A percentile compares a stretch with the other conserved stretches of the same genome.
Evolutionary conservation across 2,888 invertebrate species (phyloP).

Genomic region (Nephrotoma appendiculata): DNA sequence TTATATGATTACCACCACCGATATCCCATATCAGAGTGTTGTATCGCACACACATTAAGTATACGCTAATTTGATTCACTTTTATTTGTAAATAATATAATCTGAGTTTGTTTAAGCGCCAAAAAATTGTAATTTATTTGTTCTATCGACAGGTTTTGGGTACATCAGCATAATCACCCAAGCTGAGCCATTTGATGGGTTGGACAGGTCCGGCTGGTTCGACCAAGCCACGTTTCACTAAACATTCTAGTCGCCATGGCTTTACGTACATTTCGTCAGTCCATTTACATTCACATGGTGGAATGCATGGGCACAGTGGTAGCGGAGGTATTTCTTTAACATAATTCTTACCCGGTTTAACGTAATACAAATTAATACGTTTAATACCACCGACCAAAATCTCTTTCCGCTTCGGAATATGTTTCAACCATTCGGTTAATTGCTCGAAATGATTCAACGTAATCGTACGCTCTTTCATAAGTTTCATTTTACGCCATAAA

Average conservation of each 20-base stretch:
- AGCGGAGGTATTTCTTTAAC: neutral
- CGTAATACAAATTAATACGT: slow-evolving; percentile 8
- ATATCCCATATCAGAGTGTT: neutral
- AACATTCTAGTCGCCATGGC: neutral
- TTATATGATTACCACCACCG: neutral
- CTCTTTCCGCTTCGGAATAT: slow-evolving; percentile 10
- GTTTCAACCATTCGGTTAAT: slow-evolving; percentile 20
- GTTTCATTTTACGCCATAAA: slow-evolving; percentile 38
- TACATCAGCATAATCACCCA: neutral
- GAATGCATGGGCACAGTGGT: slow-evolving; percentile 1
- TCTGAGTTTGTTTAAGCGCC: neutral
- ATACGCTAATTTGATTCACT: neutral
- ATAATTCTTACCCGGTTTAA: neutral
- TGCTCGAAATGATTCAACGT: slow-evolving; percentile 38
- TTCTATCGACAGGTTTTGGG: neutral
- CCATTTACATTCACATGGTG: slow-evolving; percentile 10
- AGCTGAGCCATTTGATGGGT: neutral
- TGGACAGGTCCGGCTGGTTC: neutral
- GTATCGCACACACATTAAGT: neutral
- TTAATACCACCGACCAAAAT: slow-evolving; percentile 18
- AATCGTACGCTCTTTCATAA: slow-evolving; percentile 32
- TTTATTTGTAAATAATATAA: neutral
- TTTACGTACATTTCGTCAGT: neutral
- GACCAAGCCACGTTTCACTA: neutral
- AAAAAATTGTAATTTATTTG: neutral